phyloP scores from a whole-genome alignment of 2,888 invertebrate species.

The Rhingia rostrata region DNA sequence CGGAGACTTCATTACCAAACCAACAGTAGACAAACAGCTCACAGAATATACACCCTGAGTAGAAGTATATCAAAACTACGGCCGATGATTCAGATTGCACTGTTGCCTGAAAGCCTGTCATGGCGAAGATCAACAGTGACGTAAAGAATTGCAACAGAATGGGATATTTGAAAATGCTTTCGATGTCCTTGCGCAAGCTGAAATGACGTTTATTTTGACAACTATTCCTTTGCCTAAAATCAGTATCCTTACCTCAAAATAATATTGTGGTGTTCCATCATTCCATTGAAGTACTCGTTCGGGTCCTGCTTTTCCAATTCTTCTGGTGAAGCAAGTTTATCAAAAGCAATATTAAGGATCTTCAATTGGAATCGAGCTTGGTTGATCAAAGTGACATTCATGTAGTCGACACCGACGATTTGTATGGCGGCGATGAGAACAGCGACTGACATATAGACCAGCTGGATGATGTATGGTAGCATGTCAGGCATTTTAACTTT shows the following conservation, averaged over 20 bases:
- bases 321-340: conserved; percentile 63
- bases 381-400: conserved; percentile 78
- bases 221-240: neutral
- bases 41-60: conserved; percentile 77
- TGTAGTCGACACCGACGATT: conserved; percentile 77
- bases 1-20: conserved; percentile 78
- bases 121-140: conserved; percentile 77
- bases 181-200: conserved; percentile 77
- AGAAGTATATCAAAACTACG: conserved; percentile 76
- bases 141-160: conserved; percentile 78
- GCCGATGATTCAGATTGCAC: conserved; percentile 75
- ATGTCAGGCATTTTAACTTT: conserved; percentile 75
- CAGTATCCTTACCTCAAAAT: conserved; percentile 74
- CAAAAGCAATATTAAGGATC: conserved; percentile 77
- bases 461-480: conserved; percentile 72
- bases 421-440: conserved; percentile 75
- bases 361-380: conserved; percentile 79
- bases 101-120: conserved; percentile 78
- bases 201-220: neutral
- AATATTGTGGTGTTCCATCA: conserved; percentile 77
- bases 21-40: conserved; percentile 79
- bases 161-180: conserved; percentile 76
- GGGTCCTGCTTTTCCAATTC: conserved; percentile 16
- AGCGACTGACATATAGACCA: conserved; percentile 76
- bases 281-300: conserved; percentile 72